Evolutionary conservation across 2,888 invertebrate genomes (phyloP).

Genomic region (Peribatodes rhomboidaria): DNA sequence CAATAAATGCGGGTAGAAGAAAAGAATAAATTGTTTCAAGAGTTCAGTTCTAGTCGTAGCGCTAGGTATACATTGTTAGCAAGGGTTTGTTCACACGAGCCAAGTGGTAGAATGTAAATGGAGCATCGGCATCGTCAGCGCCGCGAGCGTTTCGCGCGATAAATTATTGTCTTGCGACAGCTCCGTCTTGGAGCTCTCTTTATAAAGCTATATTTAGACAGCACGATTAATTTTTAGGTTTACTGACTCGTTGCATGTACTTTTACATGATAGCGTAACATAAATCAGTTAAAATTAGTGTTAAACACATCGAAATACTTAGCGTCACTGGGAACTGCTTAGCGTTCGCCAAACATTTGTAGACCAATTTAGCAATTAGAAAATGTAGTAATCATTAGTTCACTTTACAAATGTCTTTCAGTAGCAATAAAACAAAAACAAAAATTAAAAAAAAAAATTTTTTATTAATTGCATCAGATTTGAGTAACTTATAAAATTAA

Average conservation of each 20-base stretch:
- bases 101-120: constrained; percentile 56
- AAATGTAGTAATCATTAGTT: too few species aligned
- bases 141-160: constrained; percentile 54
- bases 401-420: not conserved
- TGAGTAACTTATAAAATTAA: too few species aligned
- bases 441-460: too few species aligned
- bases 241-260: constrained; percentile 12
- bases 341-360: too few species aligned
- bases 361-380: too few species aligned
- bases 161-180: constrained; percentile 58
- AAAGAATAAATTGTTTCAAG: constrained; percentile 30
- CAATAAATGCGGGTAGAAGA: constrained; percentile 37
- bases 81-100: constrained; percentile 48
- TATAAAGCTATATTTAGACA: constrained; percentile 57
- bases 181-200: constrained; percentile 52
- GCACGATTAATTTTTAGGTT: constrained; percentile 37
- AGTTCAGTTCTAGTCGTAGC: constrained; percentile 10
- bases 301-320: not conserved
- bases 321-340: not conserved
- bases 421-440: too few species aligned
- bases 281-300: not conserved
- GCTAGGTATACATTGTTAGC: constrained; percentile 29
- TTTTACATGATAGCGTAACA: not conserved
- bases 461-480: too few species aligned
- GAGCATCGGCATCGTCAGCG: constrained; percentile 52